A percentile compares a stretch with the other conserved stretches of the same genome.
These are phyloP conservation scores for Choloepus hoffmanni DNA, from an alignment of 2,113 vertebrate genomes.

Conservation along the genomic window DNA sequence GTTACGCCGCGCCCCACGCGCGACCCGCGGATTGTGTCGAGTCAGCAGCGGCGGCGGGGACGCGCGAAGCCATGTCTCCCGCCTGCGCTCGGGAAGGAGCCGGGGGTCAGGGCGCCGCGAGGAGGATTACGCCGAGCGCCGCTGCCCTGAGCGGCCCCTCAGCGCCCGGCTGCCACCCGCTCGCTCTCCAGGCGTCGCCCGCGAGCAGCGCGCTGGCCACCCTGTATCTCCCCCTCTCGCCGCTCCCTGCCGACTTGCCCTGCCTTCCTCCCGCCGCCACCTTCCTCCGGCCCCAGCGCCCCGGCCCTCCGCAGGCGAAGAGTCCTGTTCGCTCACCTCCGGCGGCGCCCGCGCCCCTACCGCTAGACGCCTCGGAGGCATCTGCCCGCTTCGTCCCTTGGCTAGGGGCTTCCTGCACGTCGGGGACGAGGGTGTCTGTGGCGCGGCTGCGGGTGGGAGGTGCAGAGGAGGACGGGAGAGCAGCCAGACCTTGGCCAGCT, in stretches of 20 bases:
- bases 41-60: slow-evolving; percentile 70
- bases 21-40: slow-evolving; percentile 63
- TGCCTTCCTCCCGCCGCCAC: neutral
- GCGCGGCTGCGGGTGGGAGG: neutral
- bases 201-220: neutral
- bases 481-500: slow-evolving; percentile 33
- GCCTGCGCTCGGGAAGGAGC: slow-evolving; percentile 29
- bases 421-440: neutral
- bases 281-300: neutral
- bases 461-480: neutral
- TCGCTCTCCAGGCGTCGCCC: slow-evolving; percentile 51
- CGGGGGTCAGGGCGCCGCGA: neutral
- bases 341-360: slow-evolving; percentile 2
- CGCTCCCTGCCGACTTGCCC: neutral
- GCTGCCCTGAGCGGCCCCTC: neutral
- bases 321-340: slow-evolving; percentile 65
- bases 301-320: neutral
- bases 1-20: slow-evolving; percentile 69
- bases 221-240: neutral
- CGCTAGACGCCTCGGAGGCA: slow-evolving; percentile 11
- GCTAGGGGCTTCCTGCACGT: slow-evolving; percentile 10
- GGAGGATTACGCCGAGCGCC: neutral
- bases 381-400: slow-evolving; percentile 44
- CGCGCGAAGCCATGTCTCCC: slow-evolving; percentile 65
- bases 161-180: neutral